phyloP scores from a whole-genome alignment of 2,113 vertebrate species.

The Choloepus hoffmanni region DNA sequence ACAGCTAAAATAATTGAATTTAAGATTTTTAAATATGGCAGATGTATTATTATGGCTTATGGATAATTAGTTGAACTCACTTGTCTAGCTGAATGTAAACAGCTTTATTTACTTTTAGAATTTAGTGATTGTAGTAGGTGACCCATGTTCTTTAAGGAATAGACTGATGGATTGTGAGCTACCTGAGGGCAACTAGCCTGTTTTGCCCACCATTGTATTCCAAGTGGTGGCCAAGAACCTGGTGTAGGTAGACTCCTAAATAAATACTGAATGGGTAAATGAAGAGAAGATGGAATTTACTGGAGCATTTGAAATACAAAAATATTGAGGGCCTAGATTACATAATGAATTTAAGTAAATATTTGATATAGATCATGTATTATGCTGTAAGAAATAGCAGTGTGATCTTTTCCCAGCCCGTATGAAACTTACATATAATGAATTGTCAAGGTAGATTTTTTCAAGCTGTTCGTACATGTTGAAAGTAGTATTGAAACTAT shows the following conservation, averaged over 20 bases:
- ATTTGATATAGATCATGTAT: not conserved
- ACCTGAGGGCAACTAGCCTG: not conserved
- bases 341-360: not conserved
- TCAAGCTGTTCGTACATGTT: constrained; percentile 25
- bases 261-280: constrained; percentile 49
- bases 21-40: constrained; percentile 25
- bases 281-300: constrained; percentile 8
- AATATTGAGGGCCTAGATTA: constrained; percentile 40
- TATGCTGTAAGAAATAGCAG: constrained; percentile 48
- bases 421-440: not conserved
- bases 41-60: not conserved
- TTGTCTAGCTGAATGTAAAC: not conserved
- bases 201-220: constrained; percentile 11
- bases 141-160: not conserved
- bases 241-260: not conserved
- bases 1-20: constrained; percentile 36
- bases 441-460: constrained; percentile 25
- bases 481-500: constrained; percentile 47
- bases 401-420: not conserved
- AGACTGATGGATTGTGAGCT: not conserved
- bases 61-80: constrained; percentile 13
- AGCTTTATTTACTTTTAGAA: constrained; percentile 54
- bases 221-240: not conserved
- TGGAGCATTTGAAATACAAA: not conserved
- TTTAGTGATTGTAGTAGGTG: constrained; percentile 24